Percentiles rank a stretch among this genome's conserved stretches.
Evolutionary conservation across 1,140 invertebrate genomes (phyloP).

Genomic region (Drosophila mauritiana): DNA sequence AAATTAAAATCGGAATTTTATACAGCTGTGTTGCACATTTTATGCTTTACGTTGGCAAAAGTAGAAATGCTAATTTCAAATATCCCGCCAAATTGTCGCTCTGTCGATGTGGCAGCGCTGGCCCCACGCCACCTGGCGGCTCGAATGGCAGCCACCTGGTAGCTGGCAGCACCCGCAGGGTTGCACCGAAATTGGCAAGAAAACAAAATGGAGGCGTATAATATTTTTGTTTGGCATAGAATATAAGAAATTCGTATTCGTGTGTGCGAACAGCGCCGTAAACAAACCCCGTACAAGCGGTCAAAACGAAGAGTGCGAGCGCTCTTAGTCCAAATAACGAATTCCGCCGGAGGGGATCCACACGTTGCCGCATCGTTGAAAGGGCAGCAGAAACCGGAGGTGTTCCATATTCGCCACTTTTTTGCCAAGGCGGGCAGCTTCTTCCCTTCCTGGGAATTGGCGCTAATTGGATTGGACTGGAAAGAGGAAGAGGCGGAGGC

Average conservation of each 20-base stretch:
- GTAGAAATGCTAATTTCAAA: background rate
- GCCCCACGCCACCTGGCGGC: background rate
- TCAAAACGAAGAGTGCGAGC: constrained; percentile 1
- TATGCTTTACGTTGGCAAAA: background rate
- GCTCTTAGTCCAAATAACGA: background rate
- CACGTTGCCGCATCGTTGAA: background rate
- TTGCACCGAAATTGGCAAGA: constrained; percentile 12
- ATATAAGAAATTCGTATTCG: constrained; percentile 11
- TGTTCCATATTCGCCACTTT: constrained; percentile 6
- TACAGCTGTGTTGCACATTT: background rate
- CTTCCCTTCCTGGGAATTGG: constrained; percentile 8
- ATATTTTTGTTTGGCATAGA: constrained; percentile 29
- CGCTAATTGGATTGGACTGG: constrained; percentile 33
- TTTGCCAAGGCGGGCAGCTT: background rate
- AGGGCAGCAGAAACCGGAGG: background rate
- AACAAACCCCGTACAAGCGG: constrained; percentile 12
- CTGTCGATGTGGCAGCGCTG: background rate
- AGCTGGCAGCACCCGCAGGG: constrained; percentile 2
- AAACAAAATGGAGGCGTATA: constrained; percentile 34
- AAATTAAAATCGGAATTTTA: background rate
- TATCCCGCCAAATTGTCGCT: background rate
- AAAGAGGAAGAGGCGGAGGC: background rate
- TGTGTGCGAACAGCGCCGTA: constrained; percentile 2
- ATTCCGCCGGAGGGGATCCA: background rate
- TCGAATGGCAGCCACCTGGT: background rate